A percentile compares a stretch with the other conserved stretches of the same genome.
Conservation (phyloP, 1,140 invertebrate species). For the Trinorchestia longiramus region DNA sequence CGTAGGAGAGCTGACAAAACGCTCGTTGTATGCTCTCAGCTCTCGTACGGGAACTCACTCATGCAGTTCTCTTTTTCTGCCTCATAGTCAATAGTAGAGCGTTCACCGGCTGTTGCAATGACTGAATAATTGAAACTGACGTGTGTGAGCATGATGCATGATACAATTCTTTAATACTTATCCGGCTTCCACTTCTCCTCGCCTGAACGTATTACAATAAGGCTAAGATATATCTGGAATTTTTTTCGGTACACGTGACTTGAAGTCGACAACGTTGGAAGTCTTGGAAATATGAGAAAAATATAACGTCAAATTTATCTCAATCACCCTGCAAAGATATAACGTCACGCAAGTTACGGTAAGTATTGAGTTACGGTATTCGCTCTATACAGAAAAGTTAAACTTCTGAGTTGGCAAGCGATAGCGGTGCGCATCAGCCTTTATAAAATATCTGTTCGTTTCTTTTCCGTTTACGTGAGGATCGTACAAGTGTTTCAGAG, state of each 20-base stretch:
- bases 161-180: neutral
- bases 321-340: neutral
- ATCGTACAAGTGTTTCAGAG: neutral
- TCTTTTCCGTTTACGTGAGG: neutral
- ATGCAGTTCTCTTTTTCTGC: neutral
- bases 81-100: neutral
- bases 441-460: neutral
- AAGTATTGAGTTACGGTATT: neutral
- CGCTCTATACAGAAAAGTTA: no score
- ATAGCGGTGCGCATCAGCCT: neutral
- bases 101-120: neutral
- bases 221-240: neutral
- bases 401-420: neutral
- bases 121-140: neutral
- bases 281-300: neutral
- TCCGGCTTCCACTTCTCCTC: neutral
- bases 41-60: no score
- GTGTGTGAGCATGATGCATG: neutral
- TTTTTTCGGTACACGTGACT: neutral
- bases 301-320: neutral
- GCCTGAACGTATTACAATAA: neutral
- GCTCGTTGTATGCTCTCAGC: no score
- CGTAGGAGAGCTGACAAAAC: neutral
- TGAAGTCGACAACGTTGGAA: neutral
- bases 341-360: neutral